These are phyloP conservation scores for Mungos mungo DNA, from an alignment of 2,113 vertebrate species.

Conservation along the genomic window DNA sequence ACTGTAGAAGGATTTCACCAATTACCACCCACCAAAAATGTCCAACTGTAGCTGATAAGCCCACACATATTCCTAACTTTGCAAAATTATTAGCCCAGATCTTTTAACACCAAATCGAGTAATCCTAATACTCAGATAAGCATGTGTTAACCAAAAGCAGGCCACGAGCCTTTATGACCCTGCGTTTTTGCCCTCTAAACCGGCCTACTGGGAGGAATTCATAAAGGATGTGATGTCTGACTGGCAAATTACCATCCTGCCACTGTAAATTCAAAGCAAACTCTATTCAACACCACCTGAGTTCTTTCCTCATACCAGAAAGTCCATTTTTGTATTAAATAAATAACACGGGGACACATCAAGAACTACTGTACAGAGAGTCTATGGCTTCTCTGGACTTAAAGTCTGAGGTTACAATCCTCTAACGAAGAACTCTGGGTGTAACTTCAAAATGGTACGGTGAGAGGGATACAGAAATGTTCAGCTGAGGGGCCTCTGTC, in stretches of 20 bases:
- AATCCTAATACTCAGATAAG: conserved; percentile 3
- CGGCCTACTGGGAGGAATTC: conserved; percentile 1
- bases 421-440: background rate
- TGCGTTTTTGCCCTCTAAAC: background rate
- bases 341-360: background rate
- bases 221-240: background rate
- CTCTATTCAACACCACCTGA: background rate
- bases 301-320: background rate
- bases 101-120: conserved; percentile 7
- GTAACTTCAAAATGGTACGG: background rate
- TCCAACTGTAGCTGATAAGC: background rate
- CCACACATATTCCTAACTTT: conserved; percentile 9
- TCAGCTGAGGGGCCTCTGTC: background rate
- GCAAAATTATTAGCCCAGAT: conserved; percentile 19
- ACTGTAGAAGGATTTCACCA: background rate
- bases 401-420: background rate
- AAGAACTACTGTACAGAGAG: background rate
- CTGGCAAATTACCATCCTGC: background rate
- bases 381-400: background rate
- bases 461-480: background rate
- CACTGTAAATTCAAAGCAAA: background rate
- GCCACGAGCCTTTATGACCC: background rate
- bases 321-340: background rate
- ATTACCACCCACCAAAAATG: background rate
- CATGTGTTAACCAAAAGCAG: background rate